These are phyloP conservation scores for Anagyrus pseudococci DNA, from an alignment of 2,888 invertebrate species.

Conservation along the genomic window DNA sequence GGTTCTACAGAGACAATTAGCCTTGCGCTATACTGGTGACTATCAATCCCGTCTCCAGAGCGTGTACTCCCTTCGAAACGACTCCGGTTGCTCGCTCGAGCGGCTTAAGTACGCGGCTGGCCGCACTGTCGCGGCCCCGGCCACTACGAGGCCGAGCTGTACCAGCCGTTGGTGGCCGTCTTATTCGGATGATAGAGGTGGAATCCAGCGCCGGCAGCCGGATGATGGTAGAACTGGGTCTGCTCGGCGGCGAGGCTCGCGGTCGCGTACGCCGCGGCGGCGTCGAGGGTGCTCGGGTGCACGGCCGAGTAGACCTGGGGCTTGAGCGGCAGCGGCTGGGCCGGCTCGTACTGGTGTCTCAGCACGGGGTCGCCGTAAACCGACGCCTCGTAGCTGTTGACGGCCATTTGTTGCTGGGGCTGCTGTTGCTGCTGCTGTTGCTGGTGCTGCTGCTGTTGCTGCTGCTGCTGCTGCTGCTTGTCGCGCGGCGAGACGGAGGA, in stretches of 20 bases:
- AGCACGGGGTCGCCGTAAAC: conserved; percentile 63
- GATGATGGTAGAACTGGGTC: conserved; percentile 84
- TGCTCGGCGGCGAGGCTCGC: conserved; percentile 73
- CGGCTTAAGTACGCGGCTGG: conserved; percentile 56
- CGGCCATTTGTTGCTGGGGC: conserved; percentile 64
- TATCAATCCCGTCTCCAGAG: too few species aligned
- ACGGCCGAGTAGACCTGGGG: conserved; percentile 84
- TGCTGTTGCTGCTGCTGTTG: conserved; percentile 69
- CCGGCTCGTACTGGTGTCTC: conserved; percentile 65
- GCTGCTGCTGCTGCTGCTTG: conserved; percentile 73
- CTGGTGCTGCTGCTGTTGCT: conserved; percentile 69
- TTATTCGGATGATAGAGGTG: conserved; percentile 89
- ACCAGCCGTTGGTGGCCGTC: conserved; percentile 78
- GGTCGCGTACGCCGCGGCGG: conserved; percentile 70
- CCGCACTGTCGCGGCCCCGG: conserved; percentile 40
- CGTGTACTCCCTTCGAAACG: neutral
- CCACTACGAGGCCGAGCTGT: conserved; percentile 78
- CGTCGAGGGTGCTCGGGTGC: conserved; percentile 64
- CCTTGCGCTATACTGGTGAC: too few species aligned
- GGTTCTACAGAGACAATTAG: too few species aligned
- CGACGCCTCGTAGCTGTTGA: conserved; percentile 71
- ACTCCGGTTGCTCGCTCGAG: neutral
- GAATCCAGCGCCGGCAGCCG: conserved; percentile 75
- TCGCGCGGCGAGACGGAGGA: conserved; percentile 96
- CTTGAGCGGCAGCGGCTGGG: conserved; percentile 80